Percentiles rank a stretch among this genome's conserved stretches.
These are phyloP conservation scores for Harpagus bidentatus DNA, from an alignment of 2,113 vertebrate genomes.

Conservation along the genomic window DNA sequence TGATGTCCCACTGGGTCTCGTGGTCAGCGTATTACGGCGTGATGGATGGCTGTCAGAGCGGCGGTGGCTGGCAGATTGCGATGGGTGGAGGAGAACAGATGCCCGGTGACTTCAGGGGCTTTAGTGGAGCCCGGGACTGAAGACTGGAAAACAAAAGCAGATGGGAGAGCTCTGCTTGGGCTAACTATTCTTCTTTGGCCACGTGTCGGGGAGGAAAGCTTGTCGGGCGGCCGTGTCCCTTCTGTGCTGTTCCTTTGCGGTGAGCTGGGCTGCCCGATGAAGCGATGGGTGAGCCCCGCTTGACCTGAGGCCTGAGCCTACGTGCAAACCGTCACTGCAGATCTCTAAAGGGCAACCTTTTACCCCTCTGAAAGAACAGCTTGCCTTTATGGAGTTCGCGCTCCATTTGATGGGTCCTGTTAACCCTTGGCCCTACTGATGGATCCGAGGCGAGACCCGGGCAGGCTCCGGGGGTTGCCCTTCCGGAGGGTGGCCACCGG, in stretches of 20 bases:
- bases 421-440: conserved; percentile 46
- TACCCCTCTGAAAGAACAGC: neutral
- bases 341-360: neutral
- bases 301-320: neutral
- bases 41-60: conserved; percentile 90
- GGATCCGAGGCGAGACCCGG: neutral
- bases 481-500: fast-evolving
- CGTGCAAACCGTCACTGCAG: neutral
- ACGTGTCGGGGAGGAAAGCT: neutral
- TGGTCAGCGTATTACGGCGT: conserved; percentile 80
- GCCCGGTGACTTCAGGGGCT: conserved; percentile 77
- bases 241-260: neutral
- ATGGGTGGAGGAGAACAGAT: conserved; percentile 83
- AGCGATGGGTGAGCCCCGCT: neutral
- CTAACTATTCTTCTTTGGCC: conserved; percentile 43
- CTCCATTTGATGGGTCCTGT: neutral
- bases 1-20: conserved; percentile 78
- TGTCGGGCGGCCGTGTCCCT: neutral
- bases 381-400: neutral
- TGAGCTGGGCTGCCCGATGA: neutral
- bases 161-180: conserved; percentile 63
- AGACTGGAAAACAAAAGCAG: conserved; percentile 77
- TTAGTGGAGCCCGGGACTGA: conserved; percentile 67
- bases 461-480: neutral
- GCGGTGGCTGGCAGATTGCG: conserved; percentile 76